A percentile compares a stretch with the other conserved stretches of the same genome.
Conservation (phyloP, 1,140 invertebrate species). For the Calosoma granatense region DNA sequence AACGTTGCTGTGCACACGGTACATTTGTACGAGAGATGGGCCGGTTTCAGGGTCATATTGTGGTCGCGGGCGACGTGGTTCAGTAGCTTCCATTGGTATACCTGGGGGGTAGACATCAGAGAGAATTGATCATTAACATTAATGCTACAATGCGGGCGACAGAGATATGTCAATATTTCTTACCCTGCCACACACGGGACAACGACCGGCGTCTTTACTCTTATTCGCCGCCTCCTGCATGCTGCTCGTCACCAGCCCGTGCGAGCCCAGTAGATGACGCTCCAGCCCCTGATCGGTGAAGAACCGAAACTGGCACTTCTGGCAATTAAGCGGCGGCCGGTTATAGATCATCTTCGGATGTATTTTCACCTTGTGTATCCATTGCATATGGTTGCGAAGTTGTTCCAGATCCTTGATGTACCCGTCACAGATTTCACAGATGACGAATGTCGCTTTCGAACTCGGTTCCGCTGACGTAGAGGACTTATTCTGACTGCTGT, state of each 20-base stretch:
- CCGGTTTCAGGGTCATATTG: slow-evolving; percentile 81
- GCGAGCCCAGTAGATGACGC: slow-evolving; percentile 83
- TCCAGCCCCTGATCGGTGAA: slow-evolving; percentile 75
- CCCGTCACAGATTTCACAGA: slow-evolving; percentile 91
- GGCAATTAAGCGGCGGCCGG: slow-evolving; percentile 86
- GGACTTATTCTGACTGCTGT: slow-evolving; percentile 19
- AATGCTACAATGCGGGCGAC: too few relatives aligned
- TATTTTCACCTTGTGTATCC: slow-evolving; percentile 94
- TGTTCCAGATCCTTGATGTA: slow-evolving; percentile 92
- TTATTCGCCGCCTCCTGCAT: slow-evolving; percentile 94
- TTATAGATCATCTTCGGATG: slow-evolving; percentile 95
- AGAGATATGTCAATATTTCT: slow-evolving; percentile 33
- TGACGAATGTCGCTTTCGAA: slow-evolving; percentile 74
- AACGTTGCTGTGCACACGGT: slow-evolving; percentile 90
- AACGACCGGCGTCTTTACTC: slow-evolving; percentile 85
- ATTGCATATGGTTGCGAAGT: slow-evolving; percentile 88
- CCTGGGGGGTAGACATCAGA: slow-evolving; percentile 43
- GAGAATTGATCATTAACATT: background rate
- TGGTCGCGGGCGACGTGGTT: slow-evolving; percentile 86
- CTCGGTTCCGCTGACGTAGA: slow-evolving; percentile 29
- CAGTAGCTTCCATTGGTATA: slow-evolving; percentile 85
- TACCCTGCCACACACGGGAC: slow-evolving; percentile 85
- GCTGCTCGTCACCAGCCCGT: slow-evolving; percentile 87
- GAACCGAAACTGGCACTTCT: slow-evolving; percentile 84
- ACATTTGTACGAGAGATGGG: slow-evolving; percentile 88